Conservation (phyloP, 2,888 invertebrate species). For the Clanis bilineata region DNA sequence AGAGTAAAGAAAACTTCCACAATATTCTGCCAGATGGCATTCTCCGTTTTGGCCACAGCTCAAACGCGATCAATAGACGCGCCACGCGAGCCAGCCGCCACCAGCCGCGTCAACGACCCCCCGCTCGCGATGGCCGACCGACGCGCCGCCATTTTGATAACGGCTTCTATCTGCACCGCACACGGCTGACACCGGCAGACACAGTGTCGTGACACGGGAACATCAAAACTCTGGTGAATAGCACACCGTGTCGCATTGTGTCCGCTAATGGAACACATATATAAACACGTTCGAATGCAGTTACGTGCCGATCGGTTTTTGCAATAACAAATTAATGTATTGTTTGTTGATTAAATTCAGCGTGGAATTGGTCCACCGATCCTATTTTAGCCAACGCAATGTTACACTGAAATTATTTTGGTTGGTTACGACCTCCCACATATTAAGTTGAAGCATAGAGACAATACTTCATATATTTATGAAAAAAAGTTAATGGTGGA, state of each 20-base stretch:
- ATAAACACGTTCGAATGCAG: slow-evolving; percentile 4
- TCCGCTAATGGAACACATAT: slow-evolving; percentile 2
- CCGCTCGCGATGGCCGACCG: slow-evolving; percentile 44
- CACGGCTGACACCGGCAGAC: slow-evolving; percentile 28
- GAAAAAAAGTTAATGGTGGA: neutral
- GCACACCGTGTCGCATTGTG: slow-evolving; percentile 8
- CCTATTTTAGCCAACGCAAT: neutral
- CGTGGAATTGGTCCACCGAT: neutral
- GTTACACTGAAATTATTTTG: slow-evolving; percentile 14
- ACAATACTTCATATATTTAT: neutral
- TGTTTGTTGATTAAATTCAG: slow-evolving; percentile 8
- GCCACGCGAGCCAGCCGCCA: slow-evolving; percentile 50
- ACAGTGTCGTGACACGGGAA: slow-evolving; percentile 27
- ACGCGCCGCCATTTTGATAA: slow-evolving; percentile 76
- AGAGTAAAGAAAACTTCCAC: slow-evolving; percentile 21
- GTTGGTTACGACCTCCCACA: slow-evolving; percentile 18
- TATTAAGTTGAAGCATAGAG: slow-evolving; percentile 15
- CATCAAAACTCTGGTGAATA: neutral
- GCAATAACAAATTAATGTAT: slow-evolving; percentile 17
- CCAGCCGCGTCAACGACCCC: slow-evolving; percentile 74
- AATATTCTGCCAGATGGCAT: slow-evolving; percentile 54
- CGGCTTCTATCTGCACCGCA: slow-evolving; percentile 50
- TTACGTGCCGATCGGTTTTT: slow-evolving; percentile 7
- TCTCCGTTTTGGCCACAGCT: slow-evolving; percentile 36
- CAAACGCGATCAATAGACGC: slow-evolving; percentile 49